phyloP scores from a whole-genome alignment of 1,140 invertebrate species.

The Sarcophaga bullata region DNA sequence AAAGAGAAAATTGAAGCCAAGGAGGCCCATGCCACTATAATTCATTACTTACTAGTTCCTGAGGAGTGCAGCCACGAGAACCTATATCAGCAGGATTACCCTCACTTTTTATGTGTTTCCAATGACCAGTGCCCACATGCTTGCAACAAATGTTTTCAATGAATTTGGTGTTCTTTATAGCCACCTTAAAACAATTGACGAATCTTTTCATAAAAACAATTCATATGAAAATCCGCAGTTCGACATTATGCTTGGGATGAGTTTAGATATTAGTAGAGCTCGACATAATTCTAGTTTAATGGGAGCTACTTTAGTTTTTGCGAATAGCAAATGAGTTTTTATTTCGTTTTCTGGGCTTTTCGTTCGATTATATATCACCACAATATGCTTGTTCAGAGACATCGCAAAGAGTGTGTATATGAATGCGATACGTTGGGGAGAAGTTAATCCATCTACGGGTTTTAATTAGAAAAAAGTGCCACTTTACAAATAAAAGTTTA shows the following conservation, averaged over 20 bases:
- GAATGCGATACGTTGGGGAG: background rate
- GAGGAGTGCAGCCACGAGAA: conserved; percentile 38
- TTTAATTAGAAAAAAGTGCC: background rate
- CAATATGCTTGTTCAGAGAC: background rate
- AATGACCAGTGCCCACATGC: conserved; percentile 41
- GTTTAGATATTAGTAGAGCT: background rate
- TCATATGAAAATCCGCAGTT: background rate
- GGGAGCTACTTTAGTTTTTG: conserved; percentile 17
- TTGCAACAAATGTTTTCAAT: conserved; percentile 53
- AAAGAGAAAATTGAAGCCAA: background rate
- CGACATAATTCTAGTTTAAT: conserved; percentile 1
- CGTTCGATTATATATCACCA: background rate
- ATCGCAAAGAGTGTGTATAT: background rate
- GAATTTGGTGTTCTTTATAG: conserved; percentile 48
- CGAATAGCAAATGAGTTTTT: background rate
- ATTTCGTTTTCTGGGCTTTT: background rate
- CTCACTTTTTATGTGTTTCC: conserved; percentile 52
- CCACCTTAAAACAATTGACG: conserved; percentile 55
- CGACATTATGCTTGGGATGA: background rate
- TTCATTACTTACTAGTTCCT: background rate
- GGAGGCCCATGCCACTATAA: conserved; percentile 26
- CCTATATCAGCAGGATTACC: conserved; percentile 53
- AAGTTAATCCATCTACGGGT: background rate
- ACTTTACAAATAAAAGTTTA: background rate
- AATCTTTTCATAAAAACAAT: conserved; percentile 43